Percentiles rank a stretch among this genome's conserved stretches.
Evolutionary conservation across 92 coral and sea anemone species (phyloP).

Genomic region (Palythoa grandiflora): DNA sequence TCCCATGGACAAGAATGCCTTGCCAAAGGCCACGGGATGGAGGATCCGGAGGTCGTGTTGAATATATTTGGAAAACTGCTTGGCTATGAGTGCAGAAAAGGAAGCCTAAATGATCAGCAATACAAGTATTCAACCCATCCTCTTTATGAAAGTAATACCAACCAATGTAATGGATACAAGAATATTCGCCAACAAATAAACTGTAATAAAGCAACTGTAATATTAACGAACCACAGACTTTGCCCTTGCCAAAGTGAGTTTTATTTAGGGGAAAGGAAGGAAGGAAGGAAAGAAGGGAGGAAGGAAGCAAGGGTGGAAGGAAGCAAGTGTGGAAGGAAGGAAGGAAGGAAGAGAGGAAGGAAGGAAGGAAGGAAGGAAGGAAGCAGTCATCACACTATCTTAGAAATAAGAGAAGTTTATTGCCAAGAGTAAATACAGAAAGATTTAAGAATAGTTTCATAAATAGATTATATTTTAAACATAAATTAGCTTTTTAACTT

Average conservation of each 20-base stretch:
- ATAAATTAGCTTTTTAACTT: no score
- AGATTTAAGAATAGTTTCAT: no score
- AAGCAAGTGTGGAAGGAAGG: no score
- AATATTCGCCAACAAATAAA: neutral
- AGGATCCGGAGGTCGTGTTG: neutral
- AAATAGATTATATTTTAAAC: no score
- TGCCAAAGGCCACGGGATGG: conserved; percentile 21
- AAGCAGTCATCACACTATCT: no score
- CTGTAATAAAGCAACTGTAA: neutral
- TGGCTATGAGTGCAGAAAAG: conserved; percentile 1
- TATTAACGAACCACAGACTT: neutral
- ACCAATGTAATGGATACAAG: conserved; percentile 9
- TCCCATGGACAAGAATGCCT: conserved; percentile 22
- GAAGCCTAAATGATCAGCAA: neutral
- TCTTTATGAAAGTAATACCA: neutral
- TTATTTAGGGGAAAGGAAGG: no score
- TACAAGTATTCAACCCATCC: neutral
- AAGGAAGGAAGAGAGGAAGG: no score
- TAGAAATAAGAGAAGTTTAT: no score
- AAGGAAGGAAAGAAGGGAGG: no score
- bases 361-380: no score
- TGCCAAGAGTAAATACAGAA: no score
- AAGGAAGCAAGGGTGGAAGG: no score
- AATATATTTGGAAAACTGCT: conserved; percentile 13
- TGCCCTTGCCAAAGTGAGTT: conserved; percentile 39